Evolutionary conservation across 2,888 invertebrate genomes (phyloP), one percentile per base, ranked within the genome.

Genomic region (Boloria selene): DNA sequence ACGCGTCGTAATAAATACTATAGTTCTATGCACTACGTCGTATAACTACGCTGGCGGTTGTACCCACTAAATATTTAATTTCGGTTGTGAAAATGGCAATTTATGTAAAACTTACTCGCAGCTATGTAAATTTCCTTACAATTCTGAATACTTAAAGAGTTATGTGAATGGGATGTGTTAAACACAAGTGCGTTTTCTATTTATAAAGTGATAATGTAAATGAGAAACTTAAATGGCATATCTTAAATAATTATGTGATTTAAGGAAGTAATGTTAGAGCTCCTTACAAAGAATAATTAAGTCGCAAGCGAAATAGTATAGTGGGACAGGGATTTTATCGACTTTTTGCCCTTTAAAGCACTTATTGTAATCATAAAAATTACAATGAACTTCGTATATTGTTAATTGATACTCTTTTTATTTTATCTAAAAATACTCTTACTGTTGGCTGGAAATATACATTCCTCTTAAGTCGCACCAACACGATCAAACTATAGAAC

Each of bases 21-120:
- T 55, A 51, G 47, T 52, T 52, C 54, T 61, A 47, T 59, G 52
- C 47, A 53, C 47, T 64, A 54, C 62, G 58, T 68, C 70, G 70
- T 68, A 51, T 60, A 52, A 45, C 64, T 70, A 56, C 67, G 64
- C 52, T 70, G 75, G 73, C 74, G 74, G 71, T 70, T 73, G 76
- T 75, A 87, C 84, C 83, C 85, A 85, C 78, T 84, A 86, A 84
- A 88, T 90, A 90, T 92, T 92, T 92, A 90, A 91, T 92, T 92
- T 92, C 88, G 92, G 92, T 92, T 92, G 92, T 92, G 92, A 92
- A 89, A 88, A 90, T 90, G 86, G 91, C 91, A 91, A 91, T 90
- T 89, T 89, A 85, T 87, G 84, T 90, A 87, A 87, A 83, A 85
- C 82, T 87, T 85, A 85, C 84, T 86, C 85, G 86, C 84, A 86